Evolutionary conservation across 2,797 vertebrate species (phyloP).

Genomic region (Chiroxiphia lanceolata): DNA sequence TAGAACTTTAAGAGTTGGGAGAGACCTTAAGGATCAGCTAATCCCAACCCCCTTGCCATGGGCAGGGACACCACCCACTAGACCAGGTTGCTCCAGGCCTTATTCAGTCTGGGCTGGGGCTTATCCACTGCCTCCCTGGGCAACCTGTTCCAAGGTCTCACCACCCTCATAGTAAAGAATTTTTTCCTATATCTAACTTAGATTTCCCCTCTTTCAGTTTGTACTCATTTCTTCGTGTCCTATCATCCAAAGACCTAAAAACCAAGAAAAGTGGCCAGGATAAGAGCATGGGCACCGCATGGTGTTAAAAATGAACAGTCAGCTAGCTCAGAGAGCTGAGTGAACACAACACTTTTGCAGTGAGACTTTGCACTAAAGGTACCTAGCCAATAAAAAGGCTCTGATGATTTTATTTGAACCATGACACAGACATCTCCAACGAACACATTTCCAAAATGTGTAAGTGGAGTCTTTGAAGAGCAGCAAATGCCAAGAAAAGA

Average conservation of each 20-base stretch:
- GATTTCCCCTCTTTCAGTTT: background rate
- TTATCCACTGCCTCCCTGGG: background rate
- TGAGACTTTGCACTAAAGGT: background rate
- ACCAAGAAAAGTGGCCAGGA: background rate
- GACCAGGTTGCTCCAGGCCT: background rate
- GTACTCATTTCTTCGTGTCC: background rate
- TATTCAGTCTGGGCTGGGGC: background rate
- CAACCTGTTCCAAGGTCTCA: background rate
- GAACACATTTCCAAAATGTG: background rate
- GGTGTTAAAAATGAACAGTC: background rate
- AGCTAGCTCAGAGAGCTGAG: background rate
- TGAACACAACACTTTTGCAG: background rate
- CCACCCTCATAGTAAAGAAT: background rate
- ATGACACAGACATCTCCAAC: background rate
- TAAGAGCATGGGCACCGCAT: background rate
- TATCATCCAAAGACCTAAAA: background rate
- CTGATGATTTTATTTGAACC: background rate
- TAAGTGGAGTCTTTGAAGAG: background rate
- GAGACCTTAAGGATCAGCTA: background rate
- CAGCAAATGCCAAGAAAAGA: background rate
- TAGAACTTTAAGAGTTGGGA: background rate
- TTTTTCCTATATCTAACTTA: background rate
- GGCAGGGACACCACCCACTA: background rate
- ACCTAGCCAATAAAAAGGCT: background rate
- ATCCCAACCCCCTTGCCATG: rapidly evolving